Conservation (phyloP, 2,888 invertebrate genomes). For the Linnaemya tessellans region DNA sequence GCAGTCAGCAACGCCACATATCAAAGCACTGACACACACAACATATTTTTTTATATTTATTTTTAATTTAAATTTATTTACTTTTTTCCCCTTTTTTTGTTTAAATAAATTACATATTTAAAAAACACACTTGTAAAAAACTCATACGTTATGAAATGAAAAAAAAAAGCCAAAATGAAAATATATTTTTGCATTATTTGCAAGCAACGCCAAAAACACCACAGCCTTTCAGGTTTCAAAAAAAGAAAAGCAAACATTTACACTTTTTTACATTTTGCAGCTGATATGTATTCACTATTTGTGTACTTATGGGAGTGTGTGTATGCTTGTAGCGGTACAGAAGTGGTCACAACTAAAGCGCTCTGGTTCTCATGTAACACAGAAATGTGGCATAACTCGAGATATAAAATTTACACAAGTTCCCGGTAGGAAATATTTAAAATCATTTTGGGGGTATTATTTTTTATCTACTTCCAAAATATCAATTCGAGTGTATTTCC, state of each 20-base stretch:
- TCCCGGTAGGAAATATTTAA: too few relatives aligned
- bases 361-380: not conserved
- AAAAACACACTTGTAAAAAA: constrained; percentile 35
- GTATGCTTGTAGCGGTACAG: constrained; percentile 17
- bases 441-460: not conserved
- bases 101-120: constrained; percentile 1
- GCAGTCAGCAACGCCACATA: constrained; percentile 40
- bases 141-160: constrained; percentile 19
- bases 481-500: too few relatives aligned
- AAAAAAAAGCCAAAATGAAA: constrained; percentile 40
- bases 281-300: not conserved
- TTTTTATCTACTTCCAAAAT: too few relatives aligned
- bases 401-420: too few relatives aligned
- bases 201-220: constrained; percentile 56
- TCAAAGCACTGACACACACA: constrained; percentile 40
- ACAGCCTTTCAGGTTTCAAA: constrained; percentile 38
- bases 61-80: constrained; percentile 12
- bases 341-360: not conserved
- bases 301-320: constrained; percentile 37
- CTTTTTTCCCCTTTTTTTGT: not conserved
- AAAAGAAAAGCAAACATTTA: constrained; percentile 2
- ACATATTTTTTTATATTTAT: constrained; percentile 30
- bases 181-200: constrained; percentile 61
- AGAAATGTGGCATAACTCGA: not conserved
- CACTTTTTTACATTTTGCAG: constrained; percentile 30